A percentile compares a stretch with the other conserved stretches of the same genome.
Evolutionary conservation across 1,140 invertebrate genomes (phyloP).

Genomic region (Zaprionus tsacasi): DNA sequence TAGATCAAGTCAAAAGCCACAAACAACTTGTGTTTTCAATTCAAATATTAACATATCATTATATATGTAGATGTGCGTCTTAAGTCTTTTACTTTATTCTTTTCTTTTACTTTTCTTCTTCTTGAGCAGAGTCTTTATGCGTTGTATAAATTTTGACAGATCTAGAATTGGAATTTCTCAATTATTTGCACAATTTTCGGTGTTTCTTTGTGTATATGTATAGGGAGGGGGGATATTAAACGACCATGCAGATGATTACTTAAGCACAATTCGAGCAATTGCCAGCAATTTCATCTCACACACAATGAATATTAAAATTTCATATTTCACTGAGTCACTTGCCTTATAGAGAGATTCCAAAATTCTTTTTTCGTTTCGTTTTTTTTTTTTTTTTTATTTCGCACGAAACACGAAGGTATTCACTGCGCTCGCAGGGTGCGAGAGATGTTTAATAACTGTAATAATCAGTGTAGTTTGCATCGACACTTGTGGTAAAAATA

Average conservation of each 20-base stretch:
- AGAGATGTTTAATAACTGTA: neutral
- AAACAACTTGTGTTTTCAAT: slow-evolving; percentile 60
- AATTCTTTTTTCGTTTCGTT: neutral
- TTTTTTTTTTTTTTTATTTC: neutral
- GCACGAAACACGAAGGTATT: neutral
- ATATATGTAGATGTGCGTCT: slow-evolving; percentile 24
- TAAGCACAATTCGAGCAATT: slow-evolving; percentile 10
- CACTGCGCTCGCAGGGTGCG: neutral
- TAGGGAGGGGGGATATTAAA: neutral
- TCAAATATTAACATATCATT: slow-evolving; percentile 71
- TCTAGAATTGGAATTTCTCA: slow-evolving; percentile 19
- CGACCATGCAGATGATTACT: neutral
- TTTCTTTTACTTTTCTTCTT: slow-evolving; percentile 8
- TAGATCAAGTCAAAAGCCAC: slow-evolving; percentile 44
- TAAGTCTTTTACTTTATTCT: slow-evolving; percentile 8
- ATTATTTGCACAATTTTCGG: slow-evolving; percentile 47
- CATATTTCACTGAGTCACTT: slow-evolving; percentile 22
- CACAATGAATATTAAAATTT: slow-evolving; percentile 11
- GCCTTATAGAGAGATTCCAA: slow-evolving; percentile 18
- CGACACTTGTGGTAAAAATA: neutral
- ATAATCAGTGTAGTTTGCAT: neutral
- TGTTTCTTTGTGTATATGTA: neutral
- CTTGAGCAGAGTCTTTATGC: slow-evolving; percentile 11
- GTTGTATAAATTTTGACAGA: slow-evolving; percentile 21
- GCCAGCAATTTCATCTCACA: slow-evolving; percentile 1